Base-by-base conservation (phyloP, 37 sponge, comb jelly and placozoan species). In the Spongilla lacustris region DNA sequence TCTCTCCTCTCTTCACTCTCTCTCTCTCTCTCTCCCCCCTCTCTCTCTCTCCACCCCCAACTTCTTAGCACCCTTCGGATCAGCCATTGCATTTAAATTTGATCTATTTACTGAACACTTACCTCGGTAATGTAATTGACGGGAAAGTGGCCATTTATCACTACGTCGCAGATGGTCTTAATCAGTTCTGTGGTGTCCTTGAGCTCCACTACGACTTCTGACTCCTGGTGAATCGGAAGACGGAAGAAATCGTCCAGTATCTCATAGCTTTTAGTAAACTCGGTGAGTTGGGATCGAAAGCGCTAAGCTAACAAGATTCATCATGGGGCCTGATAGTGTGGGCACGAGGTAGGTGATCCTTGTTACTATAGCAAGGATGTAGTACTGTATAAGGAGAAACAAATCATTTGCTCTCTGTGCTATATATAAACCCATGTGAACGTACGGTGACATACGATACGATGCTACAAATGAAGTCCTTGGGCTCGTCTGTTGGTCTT, bases 111-210 rank as follows among this genome's bases (percentile, higher is more conserved):
- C 46, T 46, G 46, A 46, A 46, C 46, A 46, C 33, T 36, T 35
- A 89, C 90, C 90, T 89, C 90, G 4, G 90, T 89, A 31, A 89
- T 84, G 75, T 89, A 89, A 81, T 89, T 84, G 46, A 89, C 90
- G 27, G 90, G 90, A 73, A 50, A 69, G 17, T 84, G 14, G 6
- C 80, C 34, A 26, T 72, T 29, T 12, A 79, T 32, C 1, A 89
- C 81, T 35, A 84, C 74, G n/a, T 78, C 67, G 6, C 76, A 30
- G 24, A 89, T 58, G 6, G 85, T 70, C 48, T 71, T 26, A 26
- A 89, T 31, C 38, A 76, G 81, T 26, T 27, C 75, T 68, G 71
- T 85, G 17, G 81, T 46, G 74, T 89, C 31, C 38, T 78, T 28
- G 48, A 80, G 84, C 35, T 48, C 73, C 32, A 89, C 90, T 74